Conservation (phyloP, 2,797 vertebrate species). For the Eulemur mongoz region DNA sequence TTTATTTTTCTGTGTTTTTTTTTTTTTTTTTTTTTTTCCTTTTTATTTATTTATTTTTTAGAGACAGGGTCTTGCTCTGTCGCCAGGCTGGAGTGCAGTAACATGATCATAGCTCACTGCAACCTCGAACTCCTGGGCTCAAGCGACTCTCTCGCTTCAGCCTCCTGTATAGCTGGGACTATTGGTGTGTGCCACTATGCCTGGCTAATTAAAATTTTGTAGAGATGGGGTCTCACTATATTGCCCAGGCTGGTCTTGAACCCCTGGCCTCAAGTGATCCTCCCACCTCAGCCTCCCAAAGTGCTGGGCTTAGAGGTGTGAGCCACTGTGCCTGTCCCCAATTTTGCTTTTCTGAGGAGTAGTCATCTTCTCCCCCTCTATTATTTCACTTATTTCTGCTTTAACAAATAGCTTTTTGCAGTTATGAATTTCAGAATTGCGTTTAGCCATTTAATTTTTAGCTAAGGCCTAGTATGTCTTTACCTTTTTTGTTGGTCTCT, state of each 20-base stretch:
- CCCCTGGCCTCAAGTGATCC: background rate
- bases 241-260: background rate
- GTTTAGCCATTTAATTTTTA: conserved; percentile 41
- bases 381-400: conserved; percentile 28
- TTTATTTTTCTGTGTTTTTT: background rate
- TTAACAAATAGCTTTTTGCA: conserved; percentile 2
- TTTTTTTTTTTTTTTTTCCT: no score
- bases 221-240: background rate
- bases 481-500: conserved; percentile 38
- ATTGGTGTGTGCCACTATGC: background rate
- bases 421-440: conserved; percentile 18
- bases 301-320: background rate
- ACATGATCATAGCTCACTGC: background rate
- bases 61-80: background rate
- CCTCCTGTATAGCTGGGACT: background rate
- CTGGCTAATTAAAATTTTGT: background rate
- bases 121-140: background rate
- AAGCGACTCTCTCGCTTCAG: background rate
- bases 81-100: background rate
- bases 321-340: background rate
- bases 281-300: background rate
- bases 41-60: background rate
- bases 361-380: background rate
- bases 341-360: background rate
- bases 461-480: background rate